phyloP scores from a whole-genome alignment of 2,113 vertebrate species.

The Alligator mississippiensis region DNA sequence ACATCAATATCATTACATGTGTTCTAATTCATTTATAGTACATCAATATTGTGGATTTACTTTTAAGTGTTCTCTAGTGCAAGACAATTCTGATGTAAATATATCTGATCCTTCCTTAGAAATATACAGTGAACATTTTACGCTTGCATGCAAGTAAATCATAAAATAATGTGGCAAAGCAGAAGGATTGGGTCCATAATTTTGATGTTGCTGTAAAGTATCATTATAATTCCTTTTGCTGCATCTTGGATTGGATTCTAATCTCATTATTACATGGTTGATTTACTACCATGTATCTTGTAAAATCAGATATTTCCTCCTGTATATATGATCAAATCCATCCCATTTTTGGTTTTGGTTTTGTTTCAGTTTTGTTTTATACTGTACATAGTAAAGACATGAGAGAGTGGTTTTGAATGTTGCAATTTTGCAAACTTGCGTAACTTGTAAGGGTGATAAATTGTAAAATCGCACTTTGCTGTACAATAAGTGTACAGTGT shows the following conservation, averaged over 20 bases:
- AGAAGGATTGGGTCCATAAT: neutral
- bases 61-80: neutral
- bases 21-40: neutral
- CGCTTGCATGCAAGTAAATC: neutral
- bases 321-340: neutral
- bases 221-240: neutral
- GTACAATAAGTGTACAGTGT: neutral
- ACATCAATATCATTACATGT: neutral
- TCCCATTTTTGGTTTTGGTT: neutral
- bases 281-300: neutral
- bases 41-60: neutral
- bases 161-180: neutral
- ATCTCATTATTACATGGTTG: neutral
- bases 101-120: accelerated
- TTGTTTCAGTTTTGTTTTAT: slow-evolving; percentile 32
- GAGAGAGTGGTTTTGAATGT: neutral
- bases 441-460: neutral
- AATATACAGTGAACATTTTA: neutral
- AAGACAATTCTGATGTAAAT: neutral
- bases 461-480: neutral
- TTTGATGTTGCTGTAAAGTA: neutral
- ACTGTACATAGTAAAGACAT: slow-evolving; percentile 30
- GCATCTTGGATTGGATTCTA: neutral
- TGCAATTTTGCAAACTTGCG: neutral
- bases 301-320: slow-evolving; percentile 5